These are phyloP conservation scores for Otis tarda DNA, from an alignment of 2,113 vertebrate species.

Conservation along the genomic window DNA sequence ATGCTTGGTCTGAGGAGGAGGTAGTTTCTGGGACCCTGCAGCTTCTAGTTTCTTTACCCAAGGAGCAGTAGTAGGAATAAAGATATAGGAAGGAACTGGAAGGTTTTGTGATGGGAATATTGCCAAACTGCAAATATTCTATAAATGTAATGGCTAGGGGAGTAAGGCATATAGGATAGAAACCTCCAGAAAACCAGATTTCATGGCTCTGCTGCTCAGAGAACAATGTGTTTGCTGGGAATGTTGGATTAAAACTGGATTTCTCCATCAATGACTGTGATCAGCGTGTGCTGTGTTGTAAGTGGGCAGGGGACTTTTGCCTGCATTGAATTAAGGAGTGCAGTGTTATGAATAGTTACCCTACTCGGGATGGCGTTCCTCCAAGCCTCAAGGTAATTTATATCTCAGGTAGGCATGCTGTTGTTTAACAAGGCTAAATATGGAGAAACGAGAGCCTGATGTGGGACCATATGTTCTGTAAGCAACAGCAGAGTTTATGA, in stretches of 20 bases:
- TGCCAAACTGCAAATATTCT: neutral
- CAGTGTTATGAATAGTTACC: neutral
- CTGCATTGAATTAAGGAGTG: neutral
- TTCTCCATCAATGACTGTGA: neutral
- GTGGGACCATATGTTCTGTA: neutral
- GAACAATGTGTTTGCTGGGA: neutral
- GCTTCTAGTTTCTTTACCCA: neutral
- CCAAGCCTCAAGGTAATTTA: slow-evolving; percentile 45
- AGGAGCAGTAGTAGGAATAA: neutral
- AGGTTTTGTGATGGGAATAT: neutral
- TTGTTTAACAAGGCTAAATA: slow-evolving; percentile 30
- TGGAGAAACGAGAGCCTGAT: slow-evolving; percentile 17
- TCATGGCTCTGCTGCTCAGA: neutral
- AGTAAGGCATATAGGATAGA: neutral
- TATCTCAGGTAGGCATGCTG: slow-evolving; percentile 36
- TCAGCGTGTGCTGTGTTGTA: neutral
- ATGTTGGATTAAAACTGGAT: neutral
- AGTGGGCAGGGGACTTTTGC: neutral
- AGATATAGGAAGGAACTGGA: neutral
- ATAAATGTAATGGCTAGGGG: neutral
- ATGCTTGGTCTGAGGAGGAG: neutral
- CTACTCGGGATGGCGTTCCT: neutral
- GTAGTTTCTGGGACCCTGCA: neutral
- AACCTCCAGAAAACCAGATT: neutral
- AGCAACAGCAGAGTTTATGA: neutral